A percentile compares a stretch with the other conserved stretches of the same genome.
Conservation (phyloP, 2,797 vertebrate species). For the Percopsis omiscomaycus region DNA sequence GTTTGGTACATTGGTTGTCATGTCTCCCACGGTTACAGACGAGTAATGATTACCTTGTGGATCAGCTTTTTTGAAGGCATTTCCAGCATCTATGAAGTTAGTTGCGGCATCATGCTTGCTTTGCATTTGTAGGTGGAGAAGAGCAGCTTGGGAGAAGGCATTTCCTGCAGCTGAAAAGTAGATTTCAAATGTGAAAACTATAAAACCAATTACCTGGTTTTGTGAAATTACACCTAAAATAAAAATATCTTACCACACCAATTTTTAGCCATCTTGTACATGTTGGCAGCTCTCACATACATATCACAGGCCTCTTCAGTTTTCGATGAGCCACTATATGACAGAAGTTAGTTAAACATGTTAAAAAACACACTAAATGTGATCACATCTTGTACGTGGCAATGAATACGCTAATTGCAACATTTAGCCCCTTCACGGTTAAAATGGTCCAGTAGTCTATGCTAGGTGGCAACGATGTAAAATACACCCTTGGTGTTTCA, state of each 20-base stretch:
- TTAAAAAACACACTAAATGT: too few species aligned
- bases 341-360: conserved; percentile 17
- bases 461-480: too few species aligned
- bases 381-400: too few species aligned
- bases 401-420: too few species aligned
- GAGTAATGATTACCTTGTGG: conserved; percentile 82
- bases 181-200: neutral
- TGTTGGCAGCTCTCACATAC: conserved; percentile 90
- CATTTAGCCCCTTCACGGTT: too few species aligned
- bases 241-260: conserved; percentile 85
- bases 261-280: conserved; percentile 97
- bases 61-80: conserved; percentile 94
- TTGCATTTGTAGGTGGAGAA: conserved; percentile 90
- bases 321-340: conserved; percentile 85
- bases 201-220: neutral
- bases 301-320: conserved; percentile 92
- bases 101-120: conserved; percentile 93
- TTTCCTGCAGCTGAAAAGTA: conserved; percentile 85
- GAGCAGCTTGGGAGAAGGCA: conserved; percentile 89
- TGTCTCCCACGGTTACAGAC: neutral
- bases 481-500: too few species aligned
- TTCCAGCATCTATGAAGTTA: conserved; percentile 91
- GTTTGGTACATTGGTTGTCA: neutral
- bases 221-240: too few species aligned
- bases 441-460: too few species aligned